Evolutionary conservation across 2,113 vertebrate species (phyloP).

Genomic region (Castor canadensis): DNA sequence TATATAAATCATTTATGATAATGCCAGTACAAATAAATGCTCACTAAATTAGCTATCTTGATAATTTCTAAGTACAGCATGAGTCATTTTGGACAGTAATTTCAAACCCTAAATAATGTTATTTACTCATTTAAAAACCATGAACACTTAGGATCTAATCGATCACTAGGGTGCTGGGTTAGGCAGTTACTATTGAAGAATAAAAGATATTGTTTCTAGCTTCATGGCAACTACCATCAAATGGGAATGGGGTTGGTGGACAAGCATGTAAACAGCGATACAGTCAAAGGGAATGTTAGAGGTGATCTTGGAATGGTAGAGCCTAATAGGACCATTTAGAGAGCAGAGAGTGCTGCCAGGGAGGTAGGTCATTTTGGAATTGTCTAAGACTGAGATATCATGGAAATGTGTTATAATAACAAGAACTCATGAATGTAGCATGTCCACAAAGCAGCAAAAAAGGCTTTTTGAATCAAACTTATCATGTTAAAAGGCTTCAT

Average conservation of each 20-base stretch:
- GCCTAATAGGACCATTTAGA: background rate
- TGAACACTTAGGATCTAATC: background rate
- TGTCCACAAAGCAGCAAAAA: background rate
- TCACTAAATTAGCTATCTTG: background rate
- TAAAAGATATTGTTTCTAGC: background rate
- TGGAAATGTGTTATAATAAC: background rate
- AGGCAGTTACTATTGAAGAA: background rate
- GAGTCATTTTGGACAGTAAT: background rate
- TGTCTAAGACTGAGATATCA: background rate
- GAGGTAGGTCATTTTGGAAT: background rate
- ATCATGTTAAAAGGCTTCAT: conserved; percentile 31
- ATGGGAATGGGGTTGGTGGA: background rate
- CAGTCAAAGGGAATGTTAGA: background rate
- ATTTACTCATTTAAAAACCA: background rate
- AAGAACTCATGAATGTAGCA: background rate
- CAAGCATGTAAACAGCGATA: background rate
- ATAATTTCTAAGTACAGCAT: background rate
- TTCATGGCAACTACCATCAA: background rate
- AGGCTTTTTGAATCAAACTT: background rate
- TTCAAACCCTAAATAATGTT: background rate
- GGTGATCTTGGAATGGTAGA: background rate
- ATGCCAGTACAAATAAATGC: background rate
- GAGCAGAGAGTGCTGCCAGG: no score
- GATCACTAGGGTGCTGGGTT: background rate
- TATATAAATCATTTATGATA: background rate